Evolutionary conservation across 2,888 invertebrate species (phyloP).

Genomic region (Acronicta aceris): DNA sequence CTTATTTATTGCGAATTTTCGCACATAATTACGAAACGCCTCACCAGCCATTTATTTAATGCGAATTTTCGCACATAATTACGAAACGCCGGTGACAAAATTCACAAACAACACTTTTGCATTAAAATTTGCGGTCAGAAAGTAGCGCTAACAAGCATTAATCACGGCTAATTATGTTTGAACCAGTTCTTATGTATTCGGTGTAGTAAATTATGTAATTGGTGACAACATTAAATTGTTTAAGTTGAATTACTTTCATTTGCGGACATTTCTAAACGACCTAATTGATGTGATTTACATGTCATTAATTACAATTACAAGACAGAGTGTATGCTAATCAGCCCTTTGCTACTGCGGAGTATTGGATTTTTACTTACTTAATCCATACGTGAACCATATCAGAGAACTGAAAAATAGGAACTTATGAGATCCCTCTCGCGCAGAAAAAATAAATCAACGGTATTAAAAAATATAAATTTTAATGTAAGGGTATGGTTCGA

Average conservation of each 20-base stretch:
- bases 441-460: too few species aligned
- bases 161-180: slow-evolving; percentile 45
- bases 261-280: slow-evolving; percentile 47
- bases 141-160: slow-evolving; percentile 30
- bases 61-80: slow-evolving; percentile 21
- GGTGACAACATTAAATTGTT: slow-evolving; percentile 37
- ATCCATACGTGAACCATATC: too few species aligned
- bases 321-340: too few species aligned
- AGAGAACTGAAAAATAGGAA: too few species aligned
- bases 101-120: slow-evolving; percentile 31
- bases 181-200: slow-evolving; percentile 45
- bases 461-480: too few species aligned
- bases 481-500: too few species aligned
- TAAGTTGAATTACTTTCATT: slow-evolving; percentile 23
- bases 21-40: slow-evolving; percentile 17
- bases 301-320: too few species aligned
- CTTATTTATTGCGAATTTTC: slow-evolving; percentile 12
- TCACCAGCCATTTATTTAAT: too few species aligned
- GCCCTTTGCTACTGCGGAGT: too few species aligned
- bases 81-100: slow-evolving; percentile 14
- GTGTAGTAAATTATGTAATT: slow-evolving; percentile 40
- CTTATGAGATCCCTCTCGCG: too few species aligned
- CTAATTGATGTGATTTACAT: slow-evolving; percentile 2
- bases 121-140: slow-evolving; percentile 24
- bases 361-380: too few species aligned